phyloP scores from a whole-genome alignment of 2,113 vertebrate genomes.

The Accipiter virgatus region DNA sequence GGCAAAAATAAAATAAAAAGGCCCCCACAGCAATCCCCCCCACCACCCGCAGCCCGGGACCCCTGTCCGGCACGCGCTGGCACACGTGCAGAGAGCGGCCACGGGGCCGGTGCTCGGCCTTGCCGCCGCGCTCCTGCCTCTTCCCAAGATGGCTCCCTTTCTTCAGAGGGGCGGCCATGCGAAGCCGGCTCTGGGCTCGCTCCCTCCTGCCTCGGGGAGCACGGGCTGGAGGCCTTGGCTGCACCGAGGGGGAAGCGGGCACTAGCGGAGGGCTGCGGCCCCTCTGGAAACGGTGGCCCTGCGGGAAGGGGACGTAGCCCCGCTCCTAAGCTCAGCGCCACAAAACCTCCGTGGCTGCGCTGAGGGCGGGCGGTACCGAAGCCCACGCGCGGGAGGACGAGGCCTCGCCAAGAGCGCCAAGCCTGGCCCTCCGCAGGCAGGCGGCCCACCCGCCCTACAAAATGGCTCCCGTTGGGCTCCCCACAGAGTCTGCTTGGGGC shows the following conservation, averaged over 20 bases:
- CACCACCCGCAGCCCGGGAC: background rate
- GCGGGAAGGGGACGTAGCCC: accelerated
- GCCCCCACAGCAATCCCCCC: background rate
- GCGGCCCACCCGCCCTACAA: background rate
- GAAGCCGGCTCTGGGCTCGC: background rate
- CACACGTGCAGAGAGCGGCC: accelerated
- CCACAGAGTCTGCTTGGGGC: background rate
- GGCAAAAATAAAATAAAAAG: constrained; percentile 27
- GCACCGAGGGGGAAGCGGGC: accelerated
- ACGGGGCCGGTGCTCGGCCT: background rate
- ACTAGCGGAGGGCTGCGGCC: background rate
- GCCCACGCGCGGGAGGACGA: accelerated
- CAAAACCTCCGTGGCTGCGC: accelerated
- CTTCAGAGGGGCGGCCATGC: constrained; percentile 6
- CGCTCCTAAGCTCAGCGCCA: accelerated
- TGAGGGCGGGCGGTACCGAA: accelerated
- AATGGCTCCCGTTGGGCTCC: background rate
- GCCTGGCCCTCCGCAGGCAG: background rate
- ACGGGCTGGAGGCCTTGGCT: no score
- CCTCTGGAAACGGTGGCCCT: background rate
- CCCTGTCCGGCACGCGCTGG: background rate
- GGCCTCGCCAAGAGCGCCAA: background rate
- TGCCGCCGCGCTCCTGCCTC: background rate
- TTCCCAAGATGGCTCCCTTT: constrained; percentile 49
- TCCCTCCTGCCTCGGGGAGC: background rate